Evolutionary conservation across 2,888 invertebrate species (phyloP).

Genomic region (Lampropteryx suffumata): DNA sequence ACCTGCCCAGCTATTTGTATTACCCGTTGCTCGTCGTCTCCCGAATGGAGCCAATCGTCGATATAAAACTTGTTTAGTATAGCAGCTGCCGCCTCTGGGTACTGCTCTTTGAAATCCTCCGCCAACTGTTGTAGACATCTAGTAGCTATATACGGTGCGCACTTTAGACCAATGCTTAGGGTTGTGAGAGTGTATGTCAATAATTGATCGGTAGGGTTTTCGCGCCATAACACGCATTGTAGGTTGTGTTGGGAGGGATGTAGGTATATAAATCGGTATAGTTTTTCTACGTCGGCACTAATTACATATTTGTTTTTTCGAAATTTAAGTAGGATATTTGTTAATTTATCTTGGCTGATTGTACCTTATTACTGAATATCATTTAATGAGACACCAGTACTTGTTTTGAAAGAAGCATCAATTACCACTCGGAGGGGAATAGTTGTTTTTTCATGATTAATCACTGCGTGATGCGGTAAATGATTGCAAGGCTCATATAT

Average conservation of each 20-base stretch:
- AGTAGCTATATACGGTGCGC: too few species aligned
- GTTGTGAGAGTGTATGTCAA: slow-evolving; percentile 1
- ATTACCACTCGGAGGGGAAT: too few species aligned
- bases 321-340: background rate
- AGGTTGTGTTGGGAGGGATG: background rate
- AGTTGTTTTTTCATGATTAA: too few species aligned
- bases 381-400: too few species aligned
- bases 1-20: background rate
- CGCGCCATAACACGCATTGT: background rate
- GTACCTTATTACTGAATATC: slow-evolving; percentile 1
- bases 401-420: too few species aligned
- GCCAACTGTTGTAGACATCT: too few species aligned
- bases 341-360: too few species aligned
- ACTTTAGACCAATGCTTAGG: background rate
- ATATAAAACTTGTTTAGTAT: background rate
- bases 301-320: slow-evolving; percentile 1
- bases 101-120: too few species aligned
- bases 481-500: too few species aligned
- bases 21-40: background rate
- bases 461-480: too few species aligned
- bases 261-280: slow-evolving; percentile 1
- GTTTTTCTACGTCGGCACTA: slow-evolving; percentile 9
- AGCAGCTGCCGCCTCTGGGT: too few species aligned
- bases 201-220: background rate
- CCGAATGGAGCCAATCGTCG: background rate